Evolutionary conservation across 1,140 invertebrate genomes (phyloP), one percentile per base, ranked within the genome.

Genomic region (Sitophilus oryzae): DNA sequence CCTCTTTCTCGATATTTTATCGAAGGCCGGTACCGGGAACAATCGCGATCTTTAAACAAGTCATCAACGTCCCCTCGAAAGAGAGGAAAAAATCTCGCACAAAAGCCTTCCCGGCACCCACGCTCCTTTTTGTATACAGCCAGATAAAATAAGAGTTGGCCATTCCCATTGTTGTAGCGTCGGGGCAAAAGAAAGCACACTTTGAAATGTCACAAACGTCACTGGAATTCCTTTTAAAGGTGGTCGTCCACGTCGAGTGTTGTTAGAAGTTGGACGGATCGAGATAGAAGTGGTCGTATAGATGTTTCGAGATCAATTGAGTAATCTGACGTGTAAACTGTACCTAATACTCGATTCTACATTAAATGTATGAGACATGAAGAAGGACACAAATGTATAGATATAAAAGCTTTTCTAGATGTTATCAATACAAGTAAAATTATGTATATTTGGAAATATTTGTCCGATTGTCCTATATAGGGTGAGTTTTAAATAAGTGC

Each of bases 141-240:
- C 40, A 56, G 53, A 56, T 49, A 56, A 56, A 56, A 56, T 38
- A 43, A 30, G 46, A 48, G 40, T 56, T 56, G 49, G 47, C 25
- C 25, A 49, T 43, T 45, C n/a, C 37, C 46, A 34, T 56, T 44
- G 53, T 56, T 56, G 49, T 49, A 49, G 44, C 20, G 53, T 48
- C 44, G 5, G 36, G 53, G 45, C 11, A 49, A 49, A 49, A 56
- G 49, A 56, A 56, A n/a, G n/a, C 36, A 15, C 46, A 49, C 46
- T 46, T 56, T 56, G 18, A 49, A 56, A 49, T 25, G 45, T 49
- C 45, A 35, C 18, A 49, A 22, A 20, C 21, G 30, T 56, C 53
- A 36, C 36, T 49, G 47, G 15, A n/a, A n/a, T n/a, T n/a, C n/a
- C n/a, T n/a, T n/a, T n/a, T n/a, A n/a, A n/a, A n/a, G n/a, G n/a